Evolutionary conservation across 2,113 vertebrate genomes (phyloP).

Genomic region (Uria aalge): DNA sequence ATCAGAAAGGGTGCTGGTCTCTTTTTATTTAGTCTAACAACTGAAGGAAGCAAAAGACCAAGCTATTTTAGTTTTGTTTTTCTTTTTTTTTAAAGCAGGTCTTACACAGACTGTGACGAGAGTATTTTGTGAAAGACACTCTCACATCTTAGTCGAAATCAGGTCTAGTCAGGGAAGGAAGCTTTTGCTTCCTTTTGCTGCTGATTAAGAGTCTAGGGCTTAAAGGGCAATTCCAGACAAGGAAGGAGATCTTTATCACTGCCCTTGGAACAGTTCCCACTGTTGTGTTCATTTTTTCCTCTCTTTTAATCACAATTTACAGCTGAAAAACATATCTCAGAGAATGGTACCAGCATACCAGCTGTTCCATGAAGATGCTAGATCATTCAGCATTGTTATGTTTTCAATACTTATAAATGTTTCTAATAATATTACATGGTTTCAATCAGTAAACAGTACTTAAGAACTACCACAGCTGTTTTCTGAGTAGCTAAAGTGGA

Average conservation of each 20-base stretch:
- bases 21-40: slow-evolving; percentile 60
- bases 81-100: background rate
- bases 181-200: slow-evolving; percentile 65
- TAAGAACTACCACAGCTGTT: slow-evolving; percentile 40
- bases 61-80: background rate
- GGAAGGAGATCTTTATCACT: slow-evolving; percentile 53
- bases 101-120: background rate
- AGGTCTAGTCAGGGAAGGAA: slow-evolving; percentile 56
- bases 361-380: slow-evolving; percentile 4
- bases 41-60: slow-evolving; percentile 28
- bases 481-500: slow-evolving; percentile 47
- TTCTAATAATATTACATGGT: slow-evolving; percentile 38
- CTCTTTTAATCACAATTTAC: slow-evolving; percentile 4
- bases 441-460: slow-evolving; percentile 18
- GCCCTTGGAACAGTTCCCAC: slow-evolving; percentile 40
- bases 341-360: background rate
- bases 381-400: slow-evolving; percentile 13
- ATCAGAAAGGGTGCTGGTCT: background rate
- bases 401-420: slow-evolving; percentile 15
- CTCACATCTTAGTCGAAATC: slow-evolving; percentile 53
- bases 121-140: slow-evolving; percentile 35
- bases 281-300: background rate
- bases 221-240: slow-evolving; percentile 62
- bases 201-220: slow-evolving; percentile 58
- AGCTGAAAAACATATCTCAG: slow-evolving; percentile 6